These are phyloP conservation scores for Myrmophylax atrothorax DNA, from an alignment of 2,113 vertebrate genomes.

Conservation along the genomic window DNA sequence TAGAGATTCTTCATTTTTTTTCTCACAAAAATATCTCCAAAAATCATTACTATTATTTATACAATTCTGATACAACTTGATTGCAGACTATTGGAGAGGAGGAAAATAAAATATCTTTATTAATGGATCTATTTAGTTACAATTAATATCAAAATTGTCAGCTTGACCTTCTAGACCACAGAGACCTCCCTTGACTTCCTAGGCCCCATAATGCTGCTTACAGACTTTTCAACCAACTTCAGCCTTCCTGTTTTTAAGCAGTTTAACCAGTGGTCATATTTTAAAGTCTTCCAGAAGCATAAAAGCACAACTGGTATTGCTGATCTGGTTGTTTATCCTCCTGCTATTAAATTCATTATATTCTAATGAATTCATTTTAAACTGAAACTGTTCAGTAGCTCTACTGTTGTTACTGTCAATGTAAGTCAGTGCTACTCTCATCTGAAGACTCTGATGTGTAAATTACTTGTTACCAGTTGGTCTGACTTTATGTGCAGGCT, in stretches of 20 bases:
- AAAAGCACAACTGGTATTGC: not conserved
- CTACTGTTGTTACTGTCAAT: not conserved
- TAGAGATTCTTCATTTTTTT: not conserved
- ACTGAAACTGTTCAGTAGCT: not conserved
- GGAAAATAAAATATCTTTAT: not conserved
- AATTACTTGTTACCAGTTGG: not conserved
- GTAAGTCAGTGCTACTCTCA: not conserved
- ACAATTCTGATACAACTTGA: not conserved
- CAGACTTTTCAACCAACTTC: not conserved
- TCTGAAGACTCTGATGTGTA: not conserved
- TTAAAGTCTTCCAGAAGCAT: not conserved
- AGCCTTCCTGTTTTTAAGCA: not conserved
- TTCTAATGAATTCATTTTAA: not conserved
- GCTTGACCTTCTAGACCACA: not conserved
- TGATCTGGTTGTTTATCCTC: not conserved
- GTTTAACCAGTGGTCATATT: not conserved
- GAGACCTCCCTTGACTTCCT: not conserved
- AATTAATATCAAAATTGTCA: not conserved
- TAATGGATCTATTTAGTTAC: not conserved
- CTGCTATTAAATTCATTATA: not conserved
- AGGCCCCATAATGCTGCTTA: not conserved
- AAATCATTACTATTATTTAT: not conserved
- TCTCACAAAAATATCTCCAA: rapidly evolving
- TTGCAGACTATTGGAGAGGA: not conserved
- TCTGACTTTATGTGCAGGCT: not conserved